Evolutionary conservation across 2,888 invertebrate genomes (phyloP), one percentile per base, ranked within the genome.

Genomic region (Drosophila paramelanica): DNA sequence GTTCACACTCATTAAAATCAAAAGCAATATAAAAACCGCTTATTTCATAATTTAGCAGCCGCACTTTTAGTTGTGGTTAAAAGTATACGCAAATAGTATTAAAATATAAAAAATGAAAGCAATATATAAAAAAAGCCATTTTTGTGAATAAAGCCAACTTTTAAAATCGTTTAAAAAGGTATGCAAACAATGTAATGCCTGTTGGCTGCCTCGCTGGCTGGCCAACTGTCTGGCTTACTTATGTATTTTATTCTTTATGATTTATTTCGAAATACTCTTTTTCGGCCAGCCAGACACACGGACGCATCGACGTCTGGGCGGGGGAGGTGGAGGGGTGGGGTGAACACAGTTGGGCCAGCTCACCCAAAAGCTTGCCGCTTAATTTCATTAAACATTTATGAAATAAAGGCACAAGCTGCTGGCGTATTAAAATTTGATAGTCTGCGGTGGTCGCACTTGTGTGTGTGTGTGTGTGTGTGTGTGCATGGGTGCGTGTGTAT

Each of bases 341-440:
- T 23, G 36, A 31, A 31, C 45, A 8, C 39, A 36, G 65, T 50
- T 69, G 70, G 67, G 58, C 61, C 72, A 75, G 76, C 73, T 82
- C 86, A 77, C 65, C 71, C 64, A 85, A 85, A 81, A 83, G 87
- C 83, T 88, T 88, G 85, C 81, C 84, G 89, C 85, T 85, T 85
- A 88, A 85, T 85, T 85, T 85, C 85, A 85, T 86, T 88, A 86
- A 86, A 88, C 89, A 84, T 86, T 81, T 88, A 86, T 86, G 81
- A 81, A 79, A 87, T 77, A 88, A 87, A 88, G 85, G 84, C 88
- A 88, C 85, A 82, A 79, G 78, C 69, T 81, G 82, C 77, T 80
- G 87, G 79, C 73, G 73, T 85, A 88, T 88, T 86, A 84, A 86
- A 86, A 88, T 87, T 86, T 86, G 78, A 88, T 88, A 81, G 81